Evolutionary conservation across 2,113 vertebrate species (phyloP).

Genomic region (Sylvietta virens): DNA sequence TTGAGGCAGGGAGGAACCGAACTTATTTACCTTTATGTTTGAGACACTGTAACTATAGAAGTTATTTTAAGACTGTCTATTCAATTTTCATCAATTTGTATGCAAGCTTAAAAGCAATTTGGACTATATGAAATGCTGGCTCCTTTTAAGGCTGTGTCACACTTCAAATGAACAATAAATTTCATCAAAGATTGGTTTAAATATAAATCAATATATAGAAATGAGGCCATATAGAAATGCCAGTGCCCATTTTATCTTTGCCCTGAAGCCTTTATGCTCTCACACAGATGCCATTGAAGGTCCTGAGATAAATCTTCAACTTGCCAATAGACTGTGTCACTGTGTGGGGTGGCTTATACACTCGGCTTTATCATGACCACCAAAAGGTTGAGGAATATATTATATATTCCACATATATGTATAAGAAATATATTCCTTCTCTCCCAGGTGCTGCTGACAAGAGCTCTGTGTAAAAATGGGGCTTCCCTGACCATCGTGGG

Average conservation of each 20-base stretch:
- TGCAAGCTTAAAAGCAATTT: background rate
- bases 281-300: background rate
- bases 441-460: background rate
- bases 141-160: background rate
- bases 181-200: background rate
- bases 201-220: background rate
- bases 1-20: background rate
- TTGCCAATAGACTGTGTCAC: background rate
- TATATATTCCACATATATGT: no score
- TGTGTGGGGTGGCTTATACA: background rate
- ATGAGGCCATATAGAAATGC: background rate
- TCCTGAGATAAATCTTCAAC: background rate
- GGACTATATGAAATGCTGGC: background rate
- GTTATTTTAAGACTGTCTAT: background rate
- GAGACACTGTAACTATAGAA: background rate
- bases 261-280: background rate
- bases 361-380: background rate
- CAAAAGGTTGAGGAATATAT: background rate
- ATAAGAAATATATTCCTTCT: no score
- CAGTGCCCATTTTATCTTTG: background rate
- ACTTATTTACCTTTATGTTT: background rate
- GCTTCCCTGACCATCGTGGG: fast-evolving
- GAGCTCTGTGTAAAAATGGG: background rate
- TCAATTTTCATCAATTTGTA: background rate
- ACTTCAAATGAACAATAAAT: background rate